phyloP scores from a whole-genome alignment of 2,888 invertebrate genomes.

The Chirona hameri region DNA sequence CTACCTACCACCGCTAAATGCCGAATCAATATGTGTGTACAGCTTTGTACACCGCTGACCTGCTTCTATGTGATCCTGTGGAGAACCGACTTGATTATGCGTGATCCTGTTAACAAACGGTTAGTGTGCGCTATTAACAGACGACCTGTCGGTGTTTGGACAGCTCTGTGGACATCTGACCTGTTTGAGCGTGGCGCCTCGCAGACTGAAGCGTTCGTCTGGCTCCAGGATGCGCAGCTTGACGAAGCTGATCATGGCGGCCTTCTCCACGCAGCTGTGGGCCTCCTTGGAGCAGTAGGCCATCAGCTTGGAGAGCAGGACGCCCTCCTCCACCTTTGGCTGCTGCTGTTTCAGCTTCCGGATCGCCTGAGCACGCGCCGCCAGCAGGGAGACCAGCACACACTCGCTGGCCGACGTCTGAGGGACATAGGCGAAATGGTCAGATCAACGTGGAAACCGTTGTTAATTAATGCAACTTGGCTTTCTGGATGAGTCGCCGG shows the following conservation, averaged over 20 bases:
- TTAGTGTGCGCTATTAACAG: no score
- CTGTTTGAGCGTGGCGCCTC: slow-evolving; percentile 73
- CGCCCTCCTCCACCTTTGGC: slow-evolving; percentile 83
- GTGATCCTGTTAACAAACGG: no score
- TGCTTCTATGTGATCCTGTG: no score
- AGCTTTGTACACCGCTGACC: no score
- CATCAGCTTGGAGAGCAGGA: slow-evolving; percentile 85
- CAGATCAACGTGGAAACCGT: no score
- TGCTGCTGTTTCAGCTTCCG: slow-evolving; percentile 78
- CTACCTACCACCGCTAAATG: no score
- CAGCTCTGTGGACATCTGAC: slow-evolving; percentile 50
- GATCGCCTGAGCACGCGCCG: slow-evolving; percentile 84
- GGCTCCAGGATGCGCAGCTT: slow-evolving; percentile 84
- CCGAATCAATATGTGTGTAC: no score
- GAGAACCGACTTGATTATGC: no score
- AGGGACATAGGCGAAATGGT: background rate
- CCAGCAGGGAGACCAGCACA: slow-evolving; percentile 84
- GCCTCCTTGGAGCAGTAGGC: slow-evolving; percentile 69
- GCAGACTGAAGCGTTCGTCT: slow-evolving; percentile 73
- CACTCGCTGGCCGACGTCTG: slow-evolving; percentile 96
- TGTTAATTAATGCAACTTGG: no score
- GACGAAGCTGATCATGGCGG: slow-evolving; percentile 90
- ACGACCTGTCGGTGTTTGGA: no score
- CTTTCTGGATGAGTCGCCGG: no score
- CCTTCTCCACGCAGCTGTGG: slow-evolving; percentile 89